phyloP scores from a whole-genome alignment of 2,888 invertebrate genomes.

The Amphimallon solstitiale region DNA sequence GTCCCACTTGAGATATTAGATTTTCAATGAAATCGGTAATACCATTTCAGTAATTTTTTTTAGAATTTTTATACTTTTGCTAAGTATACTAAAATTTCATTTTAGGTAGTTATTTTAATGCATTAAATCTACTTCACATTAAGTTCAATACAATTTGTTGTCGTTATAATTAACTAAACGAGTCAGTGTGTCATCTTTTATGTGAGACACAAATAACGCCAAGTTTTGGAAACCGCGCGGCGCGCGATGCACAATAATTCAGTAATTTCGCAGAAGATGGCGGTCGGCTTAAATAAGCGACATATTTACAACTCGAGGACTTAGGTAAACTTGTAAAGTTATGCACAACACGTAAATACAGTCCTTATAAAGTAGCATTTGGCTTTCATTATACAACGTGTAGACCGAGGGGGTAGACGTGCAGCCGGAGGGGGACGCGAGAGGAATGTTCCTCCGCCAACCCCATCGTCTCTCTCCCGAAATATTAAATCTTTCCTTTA shows the following conservation, averaged over 20 bases:
- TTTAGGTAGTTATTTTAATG: no score
- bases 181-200: constrained; percentile 17
- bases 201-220: constrained; percentile 15
- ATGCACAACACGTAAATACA: constrained; percentile 64
- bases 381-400: constrained; percentile 41
- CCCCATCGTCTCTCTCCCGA: constrained; percentile 48
- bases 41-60: no score
- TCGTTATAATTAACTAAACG: constrained; percentile 13
- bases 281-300: constrained; percentile 60
- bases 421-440: neutral
- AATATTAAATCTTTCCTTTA: constrained; percentile 63
- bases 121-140: neutral
- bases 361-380: constrained; percentile 44
- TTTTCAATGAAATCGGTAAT: no score
- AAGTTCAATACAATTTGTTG: neutral
- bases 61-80: no score
- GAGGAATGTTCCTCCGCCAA: neutral
- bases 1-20: no score
- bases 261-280: constrained; percentile 58
- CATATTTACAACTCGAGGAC: constrained; percentile 61
- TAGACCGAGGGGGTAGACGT: constrained; percentile 34
- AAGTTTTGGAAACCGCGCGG: constrained; percentile 25
- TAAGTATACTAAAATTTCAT: no score
- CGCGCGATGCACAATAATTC: constrained; percentile 39
- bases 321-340: constrained; percentile 64